phyloP scores from a whole-genome alignment of 2,888 invertebrate genomes.

The Drosophila cognata region DNA sequence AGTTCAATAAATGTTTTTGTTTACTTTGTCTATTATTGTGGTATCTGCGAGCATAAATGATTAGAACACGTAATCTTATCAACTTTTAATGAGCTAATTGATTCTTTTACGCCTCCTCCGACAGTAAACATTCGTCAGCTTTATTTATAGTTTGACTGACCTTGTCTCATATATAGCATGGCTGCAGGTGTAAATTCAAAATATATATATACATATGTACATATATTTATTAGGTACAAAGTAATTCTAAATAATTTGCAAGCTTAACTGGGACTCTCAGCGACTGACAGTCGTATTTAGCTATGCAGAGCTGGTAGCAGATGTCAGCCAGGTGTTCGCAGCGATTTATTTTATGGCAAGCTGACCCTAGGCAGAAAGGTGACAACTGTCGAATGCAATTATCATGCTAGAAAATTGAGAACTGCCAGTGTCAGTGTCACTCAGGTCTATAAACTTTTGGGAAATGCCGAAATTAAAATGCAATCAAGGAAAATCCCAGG shows the following conservation, averaged over 20 bases:
- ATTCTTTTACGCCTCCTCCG: neutral
- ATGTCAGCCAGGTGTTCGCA: slow-evolving; percentile 19
- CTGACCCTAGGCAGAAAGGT: slow-evolving; percentile 18
- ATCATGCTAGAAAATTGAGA: slow-evolving; percentile 34
- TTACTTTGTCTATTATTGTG: neutral
- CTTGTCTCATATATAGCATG: slow-evolving; percentile 9
- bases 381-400: slow-evolving; percentile 13
- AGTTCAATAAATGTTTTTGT: neutral
- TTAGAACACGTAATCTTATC: slow-evolving; percentile 37
- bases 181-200: neutral
- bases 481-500: slow-evolving; percentile 55
- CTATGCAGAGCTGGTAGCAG: slow-evolving; percentile 22
- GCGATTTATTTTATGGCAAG: slow-evolving; percentile 28
- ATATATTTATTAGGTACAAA: neutral
- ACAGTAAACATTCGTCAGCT: slow-evolving; percentile 16
- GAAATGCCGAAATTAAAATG: slow-evolving; percentile 60
- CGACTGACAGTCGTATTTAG: slow-evolving; percentile 14
- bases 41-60: neutral
- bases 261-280: neutral
- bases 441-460: slow-evolving; percentile 8
- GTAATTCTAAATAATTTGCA: neutral
- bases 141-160: slow-evolving; percentile 23
- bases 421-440: slow-evolving; percentile 1
- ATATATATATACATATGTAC: neutral
- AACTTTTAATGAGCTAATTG: slow-evolving; percentile 13